Evolutionary conservation across 2,797 vertebrate species (phyloP).

Genomic region (Pelobates cultripes): DNA sequence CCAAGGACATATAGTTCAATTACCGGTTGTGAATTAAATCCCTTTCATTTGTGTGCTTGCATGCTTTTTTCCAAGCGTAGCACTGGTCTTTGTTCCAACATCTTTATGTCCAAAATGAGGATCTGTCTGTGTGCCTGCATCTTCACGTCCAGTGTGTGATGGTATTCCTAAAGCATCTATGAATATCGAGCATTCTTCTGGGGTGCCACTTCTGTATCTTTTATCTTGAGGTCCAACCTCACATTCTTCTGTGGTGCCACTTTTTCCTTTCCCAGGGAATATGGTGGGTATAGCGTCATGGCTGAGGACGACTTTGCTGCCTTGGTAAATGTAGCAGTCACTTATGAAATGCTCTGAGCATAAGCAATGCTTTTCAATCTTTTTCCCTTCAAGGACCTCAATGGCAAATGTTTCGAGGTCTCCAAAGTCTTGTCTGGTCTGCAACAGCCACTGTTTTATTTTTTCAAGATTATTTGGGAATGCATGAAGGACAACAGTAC

Average conservation of each 20-base stretch:
- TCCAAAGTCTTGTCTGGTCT: conserved; percentile 8
- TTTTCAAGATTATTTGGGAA: conserved; percentile 23
- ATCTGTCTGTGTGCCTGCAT: background rate
- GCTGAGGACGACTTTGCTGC: background rate
- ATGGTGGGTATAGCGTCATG: conserved; percentile 15
- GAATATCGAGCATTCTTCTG: background rate
- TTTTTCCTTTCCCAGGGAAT: background rate
- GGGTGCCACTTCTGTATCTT: background rate
- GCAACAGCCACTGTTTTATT: conserved; percentile 15
- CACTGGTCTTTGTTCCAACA: background rate
- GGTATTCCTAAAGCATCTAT: background rate
- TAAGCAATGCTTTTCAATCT: background rate
- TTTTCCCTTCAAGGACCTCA: conserved; percentile 1
- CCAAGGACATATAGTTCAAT: no score
- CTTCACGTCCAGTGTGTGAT: background rate
- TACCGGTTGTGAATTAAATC: no score
- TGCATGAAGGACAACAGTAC: background rate
- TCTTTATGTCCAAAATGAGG: background rate
- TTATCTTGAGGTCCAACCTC: background rate
- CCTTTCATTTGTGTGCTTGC: background rate
- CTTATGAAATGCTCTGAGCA: conserved; percentile 22
- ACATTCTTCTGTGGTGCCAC: background rate
- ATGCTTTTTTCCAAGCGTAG: background rate
- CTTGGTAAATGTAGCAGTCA: conserved; percentile 14
- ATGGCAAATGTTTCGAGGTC: background rate